A percentile compares a stretch with the other conserved stretches of the same genome.
Conservation (phyloP, 2,797 vertebrate genomes). For the Eulemur albifrons region DNA sequence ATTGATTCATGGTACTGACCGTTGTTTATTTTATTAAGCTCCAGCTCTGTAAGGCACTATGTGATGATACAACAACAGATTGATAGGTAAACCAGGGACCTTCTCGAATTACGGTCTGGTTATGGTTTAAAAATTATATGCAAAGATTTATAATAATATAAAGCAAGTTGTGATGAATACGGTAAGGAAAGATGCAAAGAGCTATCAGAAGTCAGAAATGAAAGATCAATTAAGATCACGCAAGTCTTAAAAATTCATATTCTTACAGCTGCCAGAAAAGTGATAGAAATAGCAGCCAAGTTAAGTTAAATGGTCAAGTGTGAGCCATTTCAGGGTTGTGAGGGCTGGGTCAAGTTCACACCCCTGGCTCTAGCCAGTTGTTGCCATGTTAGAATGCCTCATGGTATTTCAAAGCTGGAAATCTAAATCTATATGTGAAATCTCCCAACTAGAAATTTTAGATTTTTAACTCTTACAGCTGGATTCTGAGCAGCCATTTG, state of each 20-base stretch:
- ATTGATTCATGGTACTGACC: neutral
- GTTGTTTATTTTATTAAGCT: slow-evolving; percentile 37
- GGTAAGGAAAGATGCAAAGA: neutral
- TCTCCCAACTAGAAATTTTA: neutral
- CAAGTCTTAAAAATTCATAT: neutral
- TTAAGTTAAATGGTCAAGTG: neutral
- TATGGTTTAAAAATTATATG: neutral
- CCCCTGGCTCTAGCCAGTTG: neutral
- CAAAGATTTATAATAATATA: neutral
- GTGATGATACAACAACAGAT: neutral
- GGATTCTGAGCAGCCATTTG: neutral
- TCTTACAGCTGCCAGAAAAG: neutral
- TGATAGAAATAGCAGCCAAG: neutral
- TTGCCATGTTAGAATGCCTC: neutral
- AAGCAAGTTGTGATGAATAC: neutral
- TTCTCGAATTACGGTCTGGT: neutral
- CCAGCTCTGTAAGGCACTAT: neutral
- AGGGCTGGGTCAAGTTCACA: neutral
- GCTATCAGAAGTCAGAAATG: neutral
- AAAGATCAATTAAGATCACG: neutral
- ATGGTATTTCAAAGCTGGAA: neutral
- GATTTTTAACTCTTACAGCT: neutral
- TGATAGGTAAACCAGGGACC: neutral
- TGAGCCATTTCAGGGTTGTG: neutral
- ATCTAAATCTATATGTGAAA: neutral